A percentile compares a stretch with the other conserved stretches of the same genome.
Evolutionary conservation across 2,113 vertebrate species (phyloP).

Genomic region (Tiliqua scincoides): DNA sequence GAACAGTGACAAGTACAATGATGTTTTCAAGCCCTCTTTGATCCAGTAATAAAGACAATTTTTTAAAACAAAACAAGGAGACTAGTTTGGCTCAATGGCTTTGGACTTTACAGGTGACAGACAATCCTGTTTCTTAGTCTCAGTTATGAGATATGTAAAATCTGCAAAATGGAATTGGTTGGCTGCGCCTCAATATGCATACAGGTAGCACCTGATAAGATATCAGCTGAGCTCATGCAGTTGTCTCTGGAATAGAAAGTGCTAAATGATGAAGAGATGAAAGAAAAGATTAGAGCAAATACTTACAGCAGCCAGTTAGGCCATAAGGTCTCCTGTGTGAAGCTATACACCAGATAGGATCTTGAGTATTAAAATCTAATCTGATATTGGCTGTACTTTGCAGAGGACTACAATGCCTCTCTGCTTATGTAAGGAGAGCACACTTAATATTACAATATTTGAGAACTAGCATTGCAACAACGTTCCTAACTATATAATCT

Average conservation of each 20-base stretch:
- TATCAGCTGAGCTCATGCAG: not conserved
- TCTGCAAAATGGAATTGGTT: not conserved
- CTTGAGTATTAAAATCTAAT: not conserved
- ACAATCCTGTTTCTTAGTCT: not conserved
- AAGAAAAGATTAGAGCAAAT: not conserved
- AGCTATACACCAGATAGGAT: not conserved
- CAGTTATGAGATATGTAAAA: not conserved
- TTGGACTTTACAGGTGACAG: not conserved
- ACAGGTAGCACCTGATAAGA: not conserved
- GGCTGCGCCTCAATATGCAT: not conserved
- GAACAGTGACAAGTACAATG: not conserved
- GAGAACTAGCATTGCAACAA: conserved; percentile 1
- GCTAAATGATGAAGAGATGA: not conserved
- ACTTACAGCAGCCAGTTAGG: not conserved
- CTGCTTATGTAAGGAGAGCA: not conserved
- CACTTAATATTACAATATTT: conserved; percentile 4
- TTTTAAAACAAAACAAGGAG: not conserved
- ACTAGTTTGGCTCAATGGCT: not conserved
- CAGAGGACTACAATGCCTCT: not conserved
- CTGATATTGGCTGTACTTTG: not conserved
- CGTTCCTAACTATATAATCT: not conserved
- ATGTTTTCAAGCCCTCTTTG: not conserved
- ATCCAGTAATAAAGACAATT: not conserved
- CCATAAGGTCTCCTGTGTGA: not conserved
- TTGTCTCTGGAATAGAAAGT: not conserved